Evolutionary conservation across 1,140 invertebrate species (phyloP).

Genomic region (Ctenoplectra terminalis): DNA sequence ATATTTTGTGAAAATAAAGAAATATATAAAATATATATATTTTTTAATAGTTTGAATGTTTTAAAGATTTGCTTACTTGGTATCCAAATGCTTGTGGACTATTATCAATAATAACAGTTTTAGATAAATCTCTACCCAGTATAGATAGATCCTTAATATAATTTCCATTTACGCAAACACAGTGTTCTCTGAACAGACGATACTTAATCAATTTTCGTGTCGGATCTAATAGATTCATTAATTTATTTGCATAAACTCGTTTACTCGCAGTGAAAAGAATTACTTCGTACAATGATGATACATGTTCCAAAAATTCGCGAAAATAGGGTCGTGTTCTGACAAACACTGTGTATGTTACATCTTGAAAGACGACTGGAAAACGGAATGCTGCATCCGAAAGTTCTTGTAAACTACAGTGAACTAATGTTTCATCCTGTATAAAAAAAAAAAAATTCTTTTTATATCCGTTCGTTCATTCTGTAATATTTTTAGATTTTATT

Average conservation of each 20-base stretch:
- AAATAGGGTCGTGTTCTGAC: constrained; percentile 96
- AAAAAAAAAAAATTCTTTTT: constrained; percentile 28
- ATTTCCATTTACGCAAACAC: constrained; percentile 97
- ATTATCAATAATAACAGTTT: constrained; percentile 96
- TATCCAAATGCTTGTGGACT: constrained; percentile 96
- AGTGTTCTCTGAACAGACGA: constrained; percentile 96
- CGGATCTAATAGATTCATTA: constrained; percentile 96
- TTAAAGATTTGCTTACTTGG: constrained; percentile 85
- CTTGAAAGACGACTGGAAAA: constrained; percentile 97
- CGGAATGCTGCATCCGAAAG: constrained; percentile 95
- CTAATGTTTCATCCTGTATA: constrained; percentile 93
- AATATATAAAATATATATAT: neutral
- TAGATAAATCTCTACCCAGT: constrained; percentile 94
- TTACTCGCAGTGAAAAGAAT: constrained; percentile 98
- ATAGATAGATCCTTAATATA: constrained; percentile 98
- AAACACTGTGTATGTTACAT: constrained; percentile 94
- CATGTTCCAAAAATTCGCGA: constrained; percentile 94
- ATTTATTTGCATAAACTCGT: constrained; percentile 96
- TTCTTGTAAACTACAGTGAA: constrained; percentile 97
- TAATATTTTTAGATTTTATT: constrained; percentile 1
- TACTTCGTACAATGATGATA: constrained; percentile 96
- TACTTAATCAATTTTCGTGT: constrained; percentile 95
- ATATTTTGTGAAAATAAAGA: constrained; percentile 16
- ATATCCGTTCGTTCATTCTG: neutral
- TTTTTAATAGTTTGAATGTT: constrained; percentile 6